Evolutionary conservation across 2,888 invertebrate species (phyloP), one percentile per base, ranked within the genome.

Genomic region (Ophioninae sp.): DNA sequence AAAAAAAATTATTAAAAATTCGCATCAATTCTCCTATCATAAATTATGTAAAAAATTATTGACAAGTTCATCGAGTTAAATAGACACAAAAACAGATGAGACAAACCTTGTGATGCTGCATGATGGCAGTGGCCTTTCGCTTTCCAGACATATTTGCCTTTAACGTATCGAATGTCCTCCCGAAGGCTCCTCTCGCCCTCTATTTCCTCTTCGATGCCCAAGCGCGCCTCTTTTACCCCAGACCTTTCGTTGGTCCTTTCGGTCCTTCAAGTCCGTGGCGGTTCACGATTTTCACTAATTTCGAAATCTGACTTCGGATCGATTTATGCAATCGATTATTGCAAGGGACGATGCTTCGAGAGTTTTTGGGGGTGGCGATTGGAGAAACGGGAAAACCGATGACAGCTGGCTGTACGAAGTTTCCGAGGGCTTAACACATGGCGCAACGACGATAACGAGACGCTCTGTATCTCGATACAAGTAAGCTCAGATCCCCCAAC

Each of bases 71-170:
- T 22, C 23, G 22, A 83, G 83, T 3, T 30, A 30, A 30, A 30
- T 30, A 2, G 30, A 30, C 30, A 30, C 30, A 76, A 75, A 65
- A 68, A 64, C n/a, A n/a, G 20, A 59, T 20, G 58, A 20, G 86
- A 90, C 92, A 92, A 90, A 93, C 93, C 93, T 93, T 93, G 90
- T 92, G 93, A 93, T 96, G 96, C 94, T 96, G 96, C 90, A 96
- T 95, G 91, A 96, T 94, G 89, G 95, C 95, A 89, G 95, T 95
- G 92, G 96, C 95, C 94, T 96, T 96, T 93, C 96, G 95, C 94
- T 96, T 96, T 88, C 96, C 96, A 88, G 96, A 96, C 96, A 96
- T 96, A 88, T 90, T 93, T 89, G 87, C 88, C 71, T 30, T 44
- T 78, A 20, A 58, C 51, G 59, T 23, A 22, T 69, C 56, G 86